Base-by-base conservation (phyloP, 2,888 invertebrate genomes). In the Chorisops tibialis region DNA sequence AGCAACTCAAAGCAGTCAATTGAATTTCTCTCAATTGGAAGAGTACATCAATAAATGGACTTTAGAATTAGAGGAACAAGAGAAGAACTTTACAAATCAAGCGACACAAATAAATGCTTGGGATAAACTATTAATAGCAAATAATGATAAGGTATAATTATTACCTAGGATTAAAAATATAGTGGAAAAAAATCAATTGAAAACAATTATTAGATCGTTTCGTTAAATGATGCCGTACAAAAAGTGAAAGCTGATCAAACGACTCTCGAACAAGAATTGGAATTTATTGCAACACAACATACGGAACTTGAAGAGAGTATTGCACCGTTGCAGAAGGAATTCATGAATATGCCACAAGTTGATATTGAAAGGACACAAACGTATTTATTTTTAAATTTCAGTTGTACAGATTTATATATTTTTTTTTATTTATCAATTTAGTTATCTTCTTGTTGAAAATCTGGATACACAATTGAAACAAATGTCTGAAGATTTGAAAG, bases 21-120 rank as follows among this genome's bases (percentile, higher is more conserved):
- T 95, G 73, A 89, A 87, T 5, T 96, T 93, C 75, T 84, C 87
- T 2, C 93, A 95, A 72, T 77, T 96, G 3, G 96, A 96, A 75
- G 96, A 96, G 72, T 83, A 86, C 38, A 92, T 96, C 63, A 95
- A 96, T 78, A 94, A 96, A 76, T 97, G 96, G 95, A 93, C 90
- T 0, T 75, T 91, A 1, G 95, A 96, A 70, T 76, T 97, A 39
- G 93, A 95, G 68, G 94, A 95, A 68, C 95, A 96, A 73, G 96
- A 96, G 74, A 91, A 90, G 74, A 85, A 89, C 0, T 97, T 96
- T 74, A 86, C 93, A 63, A 91, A 93, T 75, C 96, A 96, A 76
- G 96, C 96, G 0, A 91, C 93, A 4, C 93, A 96, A 78, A 87
- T 97, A 61, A 97, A 97, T 77, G 91, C 93, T 0, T 97, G 97